Evolutionary conservation across 2,797 vertebrate species (phyloP).

Genomic region (Platyrinchus mystaceus): DNA sequence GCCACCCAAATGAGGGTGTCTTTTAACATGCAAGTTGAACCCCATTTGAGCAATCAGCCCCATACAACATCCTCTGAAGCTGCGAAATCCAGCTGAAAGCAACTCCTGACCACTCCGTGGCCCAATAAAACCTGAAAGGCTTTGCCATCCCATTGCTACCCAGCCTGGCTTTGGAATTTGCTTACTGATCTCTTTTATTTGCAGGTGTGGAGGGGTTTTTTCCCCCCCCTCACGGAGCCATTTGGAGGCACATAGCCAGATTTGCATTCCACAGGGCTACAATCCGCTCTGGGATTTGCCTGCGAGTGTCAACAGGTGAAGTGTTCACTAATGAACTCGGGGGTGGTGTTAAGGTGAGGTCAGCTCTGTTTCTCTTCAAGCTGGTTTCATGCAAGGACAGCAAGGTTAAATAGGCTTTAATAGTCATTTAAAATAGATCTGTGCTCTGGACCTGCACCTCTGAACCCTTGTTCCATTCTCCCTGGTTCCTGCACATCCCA

Average conservation of each 20-base stretch:
- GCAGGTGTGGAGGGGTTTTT: slow-evolving; percentile 50
- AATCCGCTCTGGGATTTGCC: slow-evolving; percentile 63
- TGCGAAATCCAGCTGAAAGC: slow-evolving; percentile 23
- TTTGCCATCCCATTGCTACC: slow-evolving; percentile 42
- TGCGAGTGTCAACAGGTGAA: slow-evolving; percentile 68
- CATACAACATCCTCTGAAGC: slow-evolving; percentile 39
- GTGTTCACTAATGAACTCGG: slow-evolving; percentile 57
- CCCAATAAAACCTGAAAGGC: slow-evolving; percentile 21
- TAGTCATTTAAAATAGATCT: background rate
- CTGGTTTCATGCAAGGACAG: background rate
- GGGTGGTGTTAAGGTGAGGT: slow-evolving; percentile 55
- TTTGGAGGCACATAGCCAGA: slow-evolving; percentile 59
- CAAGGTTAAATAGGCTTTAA: background rate
- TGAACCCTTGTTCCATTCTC: background rate
- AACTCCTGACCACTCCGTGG: slow-evolving; percentile 6
- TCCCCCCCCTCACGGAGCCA: slow-evolving; percentile 4
- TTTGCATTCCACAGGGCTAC: slow-evolving; percentile 66
- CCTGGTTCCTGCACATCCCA: background rate
- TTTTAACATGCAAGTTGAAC: slow-evolving; percentile 27
- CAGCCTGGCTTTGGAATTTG: slow-evolving; percentile 63
- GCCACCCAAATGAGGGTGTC: background rate
- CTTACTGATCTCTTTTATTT: slow-evolving; percentile 63
- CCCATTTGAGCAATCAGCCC: slow-evolving; percentile 9
- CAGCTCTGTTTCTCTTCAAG: background rate
- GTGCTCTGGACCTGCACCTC: background rate